Base-by-base conservation (phyloP, 2,113 vertebrate genomes). In the Chrysemys picta region DNA sequence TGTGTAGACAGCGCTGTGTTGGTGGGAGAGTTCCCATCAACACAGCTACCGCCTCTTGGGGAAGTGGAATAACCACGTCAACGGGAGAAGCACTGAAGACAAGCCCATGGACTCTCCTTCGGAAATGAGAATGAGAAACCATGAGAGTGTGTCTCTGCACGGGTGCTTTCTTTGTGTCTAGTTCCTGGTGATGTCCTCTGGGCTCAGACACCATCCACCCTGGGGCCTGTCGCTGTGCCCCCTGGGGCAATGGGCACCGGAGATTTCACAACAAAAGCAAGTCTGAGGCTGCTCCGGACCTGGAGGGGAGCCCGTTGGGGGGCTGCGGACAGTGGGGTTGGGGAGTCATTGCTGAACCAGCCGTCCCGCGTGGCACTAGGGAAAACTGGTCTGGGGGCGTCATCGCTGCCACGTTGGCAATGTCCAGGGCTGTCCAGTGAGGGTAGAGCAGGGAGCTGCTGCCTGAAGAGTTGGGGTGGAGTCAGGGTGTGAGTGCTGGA, bases 221-320 rank as follows among this genome's bases (percentile, higher is more conserved):
- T 84, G 29, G 35, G 86, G 42, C 35, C 4, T 50, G 8, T 13
- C 1, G 0, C 24, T 3, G 0, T 19, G 31, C 5, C 11, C 42
- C 80, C 24, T 38, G 24, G 47, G 78, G 87, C 9, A 21, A 31
- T 3, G 80, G 82, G 56, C 80, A 80, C 76, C 8, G 19, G 38
- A 49, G 1, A 11, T 1, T 12, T 82, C 88, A 54, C 31, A 14
- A 24, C 38, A 31, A 10, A 65, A 49, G 6, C 8, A 31, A 87
- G 50, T 25, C 13, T 38, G 17, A 24, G 29, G 72, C 35, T 89
- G 6, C 12, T 31, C 80, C 45, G 86, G 86, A 19, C 82, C 65
- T 14, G 53, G 9, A 0, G 0, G 35, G 25, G 75, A 24, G 83
- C 78, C 1, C 12, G 8, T 3, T 19, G 35, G 16, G 62, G 8